These are phyloP conservation scores for Archegozetes longisetosus DNA, from an alignment of 1,140 invertebrate species.

Conservation along the genomic window DNA sequence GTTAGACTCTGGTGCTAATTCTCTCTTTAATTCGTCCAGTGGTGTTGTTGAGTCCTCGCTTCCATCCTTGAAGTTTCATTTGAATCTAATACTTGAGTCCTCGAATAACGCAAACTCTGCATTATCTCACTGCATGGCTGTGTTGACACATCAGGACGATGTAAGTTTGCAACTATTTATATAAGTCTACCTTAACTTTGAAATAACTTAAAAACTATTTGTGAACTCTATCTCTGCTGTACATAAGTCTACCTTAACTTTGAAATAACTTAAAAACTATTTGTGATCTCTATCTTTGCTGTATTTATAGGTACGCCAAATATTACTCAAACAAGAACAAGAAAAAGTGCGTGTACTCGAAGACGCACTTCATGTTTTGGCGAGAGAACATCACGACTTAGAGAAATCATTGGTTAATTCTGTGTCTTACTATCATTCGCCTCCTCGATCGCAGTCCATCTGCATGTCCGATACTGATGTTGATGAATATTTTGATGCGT, in stretches of 20 bases:
- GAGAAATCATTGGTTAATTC: constrained; percentile 38
- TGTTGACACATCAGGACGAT: constrained; percentile 38
- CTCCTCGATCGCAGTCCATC: constrained; percentile 24
- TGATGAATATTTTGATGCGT: constrained; percentile 48
- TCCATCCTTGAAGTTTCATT: constrained; percentile 14
- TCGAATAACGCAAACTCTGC: constrained; percentile 36
- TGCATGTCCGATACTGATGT: constrained; percentile 33
- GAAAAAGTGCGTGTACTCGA: constrained; percentile 48
- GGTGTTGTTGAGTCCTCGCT: neutral
- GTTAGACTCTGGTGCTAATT: neutral
- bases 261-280: neutral
- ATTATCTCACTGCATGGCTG: constrained; percentile 32
- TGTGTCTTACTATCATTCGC: constrained; percentile 20
- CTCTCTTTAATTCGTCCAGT: neutral
- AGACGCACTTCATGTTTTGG: constrained; percentile 46
- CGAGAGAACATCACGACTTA: constrained; percentile 47
- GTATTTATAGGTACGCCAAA: constrained; percentile 26
- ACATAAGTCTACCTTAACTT: neutral
- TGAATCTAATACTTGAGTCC: constrained; percentile 39
- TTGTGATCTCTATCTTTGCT: neutral
- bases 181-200: no score
- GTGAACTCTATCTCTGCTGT: neutral
- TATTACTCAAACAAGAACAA: constrained; percentile 33
- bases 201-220: neutral
- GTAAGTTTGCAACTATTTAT: no score